Conservation (phyloP, 1,140 invertebrate genomes). For the Triops longicaudatus region DNA sequence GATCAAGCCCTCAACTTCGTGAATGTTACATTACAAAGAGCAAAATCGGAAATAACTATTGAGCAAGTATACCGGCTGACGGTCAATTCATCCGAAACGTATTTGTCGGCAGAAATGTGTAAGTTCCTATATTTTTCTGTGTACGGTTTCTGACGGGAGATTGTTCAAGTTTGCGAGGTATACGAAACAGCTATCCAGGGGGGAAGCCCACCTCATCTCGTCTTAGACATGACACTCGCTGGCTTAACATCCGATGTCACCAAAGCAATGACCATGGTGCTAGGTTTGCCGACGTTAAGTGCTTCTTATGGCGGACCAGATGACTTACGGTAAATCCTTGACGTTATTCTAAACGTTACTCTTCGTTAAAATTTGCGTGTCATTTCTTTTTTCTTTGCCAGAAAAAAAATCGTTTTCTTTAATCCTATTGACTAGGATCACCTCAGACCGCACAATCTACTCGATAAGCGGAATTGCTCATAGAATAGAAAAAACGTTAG, state of each 20-base stretch:
- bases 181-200: conserved; percentile 53
- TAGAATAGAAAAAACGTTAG: no score
- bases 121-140: background rate
- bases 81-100: conserved; percentile 19
- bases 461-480: no score
- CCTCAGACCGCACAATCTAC: no score
- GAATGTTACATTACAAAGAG: conserved; percentile 23
- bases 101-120: conserved; percentile 24
- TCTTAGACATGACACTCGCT: conserved; percentile 66
- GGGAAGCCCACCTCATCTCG: conserved; percentile 59
- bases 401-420: no score
- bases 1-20: conserved; percentile 18
- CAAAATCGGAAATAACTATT: conserved; percentile 31
- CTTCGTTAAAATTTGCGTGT: no score
- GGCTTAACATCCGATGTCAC: conserved; percentile 69
- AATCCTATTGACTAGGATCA: no score
- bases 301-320: conserved; percentile 72
- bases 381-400: no score
- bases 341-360: background rate
- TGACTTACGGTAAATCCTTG: conserved; percentile 49
- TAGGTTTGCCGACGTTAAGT: conserved; percentile 71
- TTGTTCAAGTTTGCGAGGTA: conserved; percentile 53
- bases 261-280: conserved; percentile 65
- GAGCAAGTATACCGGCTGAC: conserved; percentile 17
- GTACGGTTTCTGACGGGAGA: background rate